phyloP scores from a whole-genome alignment of 2,113 vertebrate genomes.

The Cyprinus carpio region DNA sequence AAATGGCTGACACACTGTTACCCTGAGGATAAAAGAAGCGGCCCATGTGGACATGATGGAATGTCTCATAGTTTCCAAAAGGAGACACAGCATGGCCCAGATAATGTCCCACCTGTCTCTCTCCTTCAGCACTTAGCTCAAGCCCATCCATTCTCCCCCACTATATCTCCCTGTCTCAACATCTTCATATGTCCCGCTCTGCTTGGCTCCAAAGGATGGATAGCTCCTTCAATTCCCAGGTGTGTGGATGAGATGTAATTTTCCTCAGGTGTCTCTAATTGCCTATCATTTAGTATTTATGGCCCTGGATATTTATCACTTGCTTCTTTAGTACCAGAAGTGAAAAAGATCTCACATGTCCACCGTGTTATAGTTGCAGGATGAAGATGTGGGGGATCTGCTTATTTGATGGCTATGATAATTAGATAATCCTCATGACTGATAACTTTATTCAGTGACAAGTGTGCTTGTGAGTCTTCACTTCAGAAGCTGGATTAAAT shows the following conservation, averaged over 20 bases:
- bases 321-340: conserved; percentile 47
- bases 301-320: conserved; percentile 65
- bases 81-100: not conserved
- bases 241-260: conserved; percentile 64
- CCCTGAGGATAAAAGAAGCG: not conserved
- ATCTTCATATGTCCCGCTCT: conserved; percentile 18
- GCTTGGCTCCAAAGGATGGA: conserved; percentile 58
- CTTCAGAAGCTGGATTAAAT: not conserved
- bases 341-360: not conserved
- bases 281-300: conserved; percentile 74
- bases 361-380: not conserved
- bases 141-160: conserved; percentile 46
- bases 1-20: conserved; percentile 18
- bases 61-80: conserved; percentile 20
- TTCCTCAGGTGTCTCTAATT: conserved; percentile 75
- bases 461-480: not conserved
- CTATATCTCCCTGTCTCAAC: conserved; percentile 25
- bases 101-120: conserved; percentile 28
- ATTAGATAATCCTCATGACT: not conserved
- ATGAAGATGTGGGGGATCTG: not conserved
- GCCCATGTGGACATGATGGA: conserved; percentile 12
- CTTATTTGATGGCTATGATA: not conserved
- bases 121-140: conserved; percentile 64
- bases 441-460: not conserved
- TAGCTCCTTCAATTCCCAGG: conserved; percentile 58